Evolutionary conservation across 2,888 invertebrate genomes (phyloP).

Genomic region (Phaonia tiefii): DNA sequence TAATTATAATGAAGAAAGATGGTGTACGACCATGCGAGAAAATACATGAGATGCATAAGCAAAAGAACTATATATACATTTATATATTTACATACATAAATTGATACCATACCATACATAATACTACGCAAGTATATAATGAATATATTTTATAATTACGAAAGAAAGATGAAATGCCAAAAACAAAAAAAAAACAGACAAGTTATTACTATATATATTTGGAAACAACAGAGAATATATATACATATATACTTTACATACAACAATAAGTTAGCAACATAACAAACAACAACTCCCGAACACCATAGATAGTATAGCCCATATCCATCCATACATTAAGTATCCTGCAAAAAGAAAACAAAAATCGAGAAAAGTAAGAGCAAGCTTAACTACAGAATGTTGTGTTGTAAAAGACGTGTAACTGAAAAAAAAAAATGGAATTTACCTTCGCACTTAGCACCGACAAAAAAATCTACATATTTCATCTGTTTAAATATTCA

Average conservation of each 20-base stretch:
- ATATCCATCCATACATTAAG: too few relatives aligned
- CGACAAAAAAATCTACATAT: too few relatives aligned
- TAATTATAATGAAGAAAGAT: too few relatives aligned
- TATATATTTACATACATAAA: constrained; percentile 58
- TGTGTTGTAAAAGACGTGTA: neutral
- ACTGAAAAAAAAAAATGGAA: too few relatives aligned
- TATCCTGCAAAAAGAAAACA: too few relatives aligned
- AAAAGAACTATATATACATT: constrained; percentile 48
- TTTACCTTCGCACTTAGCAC: too few relatives aligned
- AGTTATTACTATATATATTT: neutral
- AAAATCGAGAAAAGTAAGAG: neutral
- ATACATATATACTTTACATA: too few relatives aligned
- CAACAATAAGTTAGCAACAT: constrained; percentile 27
- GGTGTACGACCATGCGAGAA: neutral
- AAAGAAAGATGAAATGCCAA: constrained; percentile 61
- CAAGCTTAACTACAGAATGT: too few relatives aligned
- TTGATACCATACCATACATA: neutral
- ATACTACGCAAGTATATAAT: constrained; percentile 48
- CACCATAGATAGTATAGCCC: too few relatives aligned
- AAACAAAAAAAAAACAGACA: constrained; percentile 43
- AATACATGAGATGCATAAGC: constrained; percentile 37
- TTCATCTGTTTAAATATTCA: too few relatives aligned
- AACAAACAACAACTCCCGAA: too few relatives aligned
- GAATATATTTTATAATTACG: constrained; percentile 58
- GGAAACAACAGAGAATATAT: too few relatives aligned